These are phyloP conservation scores for Arctopsyche grandis DNA, from an alignment of 1,140 invertebrate species.

Conservation along the genomic window DNA sequence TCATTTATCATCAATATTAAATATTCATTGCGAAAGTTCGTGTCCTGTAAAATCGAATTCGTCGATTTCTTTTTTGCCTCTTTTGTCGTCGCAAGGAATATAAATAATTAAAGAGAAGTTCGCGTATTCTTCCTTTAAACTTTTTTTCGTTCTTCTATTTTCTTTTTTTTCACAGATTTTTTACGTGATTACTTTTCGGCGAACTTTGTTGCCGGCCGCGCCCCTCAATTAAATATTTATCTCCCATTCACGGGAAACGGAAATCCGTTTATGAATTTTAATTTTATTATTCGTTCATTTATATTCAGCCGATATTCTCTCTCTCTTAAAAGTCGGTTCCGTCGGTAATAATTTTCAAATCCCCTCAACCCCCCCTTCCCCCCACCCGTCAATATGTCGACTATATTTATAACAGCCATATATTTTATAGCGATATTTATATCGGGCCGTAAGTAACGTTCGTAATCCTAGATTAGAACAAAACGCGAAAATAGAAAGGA, in stretches of 20 bases:
- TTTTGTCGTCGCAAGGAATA: no score
- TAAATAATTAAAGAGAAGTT: no score
- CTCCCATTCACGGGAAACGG: conserved; percentile 19
- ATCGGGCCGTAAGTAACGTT: neutral
- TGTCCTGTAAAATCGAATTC: no score
- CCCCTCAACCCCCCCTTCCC: neutral
- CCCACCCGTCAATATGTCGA: neutral
- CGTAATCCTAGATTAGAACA: conserved; percentile 3
- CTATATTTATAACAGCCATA: neutral
- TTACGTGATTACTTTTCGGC: conserved; percentile 16
- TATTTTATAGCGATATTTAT: neutral
- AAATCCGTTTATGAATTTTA: conserved; percentile 36
- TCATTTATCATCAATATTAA: no score
- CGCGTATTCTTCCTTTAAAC: no score
- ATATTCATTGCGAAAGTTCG: no score
- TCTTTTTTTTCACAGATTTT: neutral
- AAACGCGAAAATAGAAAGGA: neutral
- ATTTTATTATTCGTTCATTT: conserved; percentile 33
- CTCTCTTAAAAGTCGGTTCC: conserved; percentile 3
- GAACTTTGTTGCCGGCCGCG: conserved; percentile 21
- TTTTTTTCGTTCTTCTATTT: no score
- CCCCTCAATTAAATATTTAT: conserved; percentile 35
- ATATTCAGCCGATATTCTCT: conserved; percentile 24
- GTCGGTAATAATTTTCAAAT: neutral
- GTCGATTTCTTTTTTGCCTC: no score